Conservation (phyloP, 2,888 invertebrate genomes). For the Habrosyne pyritoides region DNA sequence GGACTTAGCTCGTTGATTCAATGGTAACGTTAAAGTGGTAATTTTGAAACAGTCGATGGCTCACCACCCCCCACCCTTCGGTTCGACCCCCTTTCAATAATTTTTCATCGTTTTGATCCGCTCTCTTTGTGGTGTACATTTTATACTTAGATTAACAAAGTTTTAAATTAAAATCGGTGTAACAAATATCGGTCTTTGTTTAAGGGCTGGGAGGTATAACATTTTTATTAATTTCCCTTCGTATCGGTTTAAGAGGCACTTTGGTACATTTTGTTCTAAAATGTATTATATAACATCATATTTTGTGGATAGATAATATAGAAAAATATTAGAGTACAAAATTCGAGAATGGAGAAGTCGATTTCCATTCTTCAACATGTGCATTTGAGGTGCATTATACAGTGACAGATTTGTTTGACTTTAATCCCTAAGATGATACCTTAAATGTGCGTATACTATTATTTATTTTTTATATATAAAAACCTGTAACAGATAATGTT, state of each 20-base stretch:
- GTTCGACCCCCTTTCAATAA: slow-evolving; percentile 80
- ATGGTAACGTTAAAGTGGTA: slow-evolving; percentile 50
- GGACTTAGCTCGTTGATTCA: slow-evolving; percentile 12
- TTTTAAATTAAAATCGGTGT: slow-evolving; percentile 80
- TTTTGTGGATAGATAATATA: no score
- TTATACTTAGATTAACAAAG: slow-evolving; percentile 82
- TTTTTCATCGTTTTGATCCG: slow-evolving; percentile 82
- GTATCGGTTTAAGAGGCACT: slow-evolving; percentile 25
- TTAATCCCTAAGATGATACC: no score
- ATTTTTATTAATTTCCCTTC: slow-evolving; percentile 38
- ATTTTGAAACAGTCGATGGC: slow-evolving; percentile 71
- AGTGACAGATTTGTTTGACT: no score
- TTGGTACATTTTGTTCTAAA: neutral
- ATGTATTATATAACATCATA: no score
- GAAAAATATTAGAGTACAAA: no score
- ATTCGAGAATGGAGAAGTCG: no score
- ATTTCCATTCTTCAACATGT: no score
- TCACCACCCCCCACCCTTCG: slow-evolving; percentile 59
- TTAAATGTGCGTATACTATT: no score
- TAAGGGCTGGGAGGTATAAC: slow-evolving; percentile 32
- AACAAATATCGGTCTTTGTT: slow-evolving; percentile 66
- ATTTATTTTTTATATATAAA: no score
- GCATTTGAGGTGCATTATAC: no score
- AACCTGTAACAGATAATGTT: no score
- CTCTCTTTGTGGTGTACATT: slow-evolving; percentile 77